phyloP scores from a whole-genome alignment of 2,113 vertebrate species.

The Python bivittatus region DNA sequence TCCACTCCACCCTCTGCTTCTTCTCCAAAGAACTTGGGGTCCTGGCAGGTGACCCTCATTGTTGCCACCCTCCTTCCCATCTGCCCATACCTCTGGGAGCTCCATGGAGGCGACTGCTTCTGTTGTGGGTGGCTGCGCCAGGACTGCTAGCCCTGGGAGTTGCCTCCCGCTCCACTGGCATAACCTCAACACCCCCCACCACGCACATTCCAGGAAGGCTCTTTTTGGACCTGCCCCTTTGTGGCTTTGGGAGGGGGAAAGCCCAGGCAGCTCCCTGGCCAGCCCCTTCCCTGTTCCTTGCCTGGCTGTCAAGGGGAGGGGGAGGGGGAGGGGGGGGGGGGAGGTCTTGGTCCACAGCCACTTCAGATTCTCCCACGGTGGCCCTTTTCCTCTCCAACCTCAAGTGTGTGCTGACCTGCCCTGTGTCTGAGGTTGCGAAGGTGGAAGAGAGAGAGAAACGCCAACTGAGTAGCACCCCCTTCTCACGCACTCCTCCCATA shows the following conservation, averaged over 20 bases:
- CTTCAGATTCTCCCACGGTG: background rate
- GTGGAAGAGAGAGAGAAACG: background rate
- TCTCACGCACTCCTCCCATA: background rate
- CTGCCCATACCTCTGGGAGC: background rate
- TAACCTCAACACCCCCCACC: background rate
- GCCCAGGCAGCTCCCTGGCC: background rate
- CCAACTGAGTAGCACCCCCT: background rate
- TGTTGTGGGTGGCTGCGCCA: background rate
- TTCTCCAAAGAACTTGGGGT: background rate
- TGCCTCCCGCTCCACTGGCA: background rate
- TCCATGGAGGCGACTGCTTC: background rate
- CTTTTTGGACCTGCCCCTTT: too few relatives aligned
- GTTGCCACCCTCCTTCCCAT: background rate
- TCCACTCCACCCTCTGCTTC: background rate
- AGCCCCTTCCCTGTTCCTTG: background rate
- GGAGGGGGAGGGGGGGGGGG: background rate
- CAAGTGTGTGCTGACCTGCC: too few relatives aligned
- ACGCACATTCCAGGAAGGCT: background rate
- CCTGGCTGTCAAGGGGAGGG: background rate
- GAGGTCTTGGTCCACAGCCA: too few relatives aligned
- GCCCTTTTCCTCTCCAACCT: too few relatives aligned
- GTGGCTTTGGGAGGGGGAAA: background rate
- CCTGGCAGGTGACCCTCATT: background rate
- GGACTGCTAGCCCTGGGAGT: background rate
- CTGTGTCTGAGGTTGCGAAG: accelerated